These are phyloP conservation scores for Conchocele bisecta DNA, from an alignment of 2,888 invertebrate genomes.

Conservation along the genomic window DNA sequence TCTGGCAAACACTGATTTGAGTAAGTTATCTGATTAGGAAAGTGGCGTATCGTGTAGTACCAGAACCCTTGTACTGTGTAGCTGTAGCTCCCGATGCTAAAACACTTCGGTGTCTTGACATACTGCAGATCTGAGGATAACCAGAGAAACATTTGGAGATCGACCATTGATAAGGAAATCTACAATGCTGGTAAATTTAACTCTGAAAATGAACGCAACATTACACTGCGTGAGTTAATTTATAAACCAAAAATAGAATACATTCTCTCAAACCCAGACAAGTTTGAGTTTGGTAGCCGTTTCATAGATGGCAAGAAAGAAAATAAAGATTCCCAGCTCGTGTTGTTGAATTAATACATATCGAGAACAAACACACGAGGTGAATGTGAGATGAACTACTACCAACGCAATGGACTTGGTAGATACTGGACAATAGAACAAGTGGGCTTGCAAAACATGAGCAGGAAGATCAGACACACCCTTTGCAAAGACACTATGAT, in stretches of 20 bases:
- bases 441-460: neutral
- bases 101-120: no score
- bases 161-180: neutral
- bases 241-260: slow-evolving; percentile 1
- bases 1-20: no score
- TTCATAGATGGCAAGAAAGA: neutral
- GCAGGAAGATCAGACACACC: slow-evolving; percentile 6
- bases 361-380: slow-evolving; percentile 3
- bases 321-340: neutral
- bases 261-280: neutral
- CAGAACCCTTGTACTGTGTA: no score
- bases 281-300: neutral
- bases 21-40: no score
- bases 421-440: slow-evolving; percentile 4
- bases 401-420: neutral
- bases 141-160: neutral
- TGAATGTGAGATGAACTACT: neutral
- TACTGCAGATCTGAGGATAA: neutral
- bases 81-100: no score
- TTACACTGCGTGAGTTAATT: neutral
- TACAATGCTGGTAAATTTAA: neutral
- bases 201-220: neutral
- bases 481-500: no score
- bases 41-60: no score
- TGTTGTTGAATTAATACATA: neutral